Percentiles rank a stretch among this genome's conserved stretches.
These are phyloP conservation scores for Hedya salicella DNA, from an alignment of 2,888 invertebrate genomes.

Conservation along the genomic window DNA sequence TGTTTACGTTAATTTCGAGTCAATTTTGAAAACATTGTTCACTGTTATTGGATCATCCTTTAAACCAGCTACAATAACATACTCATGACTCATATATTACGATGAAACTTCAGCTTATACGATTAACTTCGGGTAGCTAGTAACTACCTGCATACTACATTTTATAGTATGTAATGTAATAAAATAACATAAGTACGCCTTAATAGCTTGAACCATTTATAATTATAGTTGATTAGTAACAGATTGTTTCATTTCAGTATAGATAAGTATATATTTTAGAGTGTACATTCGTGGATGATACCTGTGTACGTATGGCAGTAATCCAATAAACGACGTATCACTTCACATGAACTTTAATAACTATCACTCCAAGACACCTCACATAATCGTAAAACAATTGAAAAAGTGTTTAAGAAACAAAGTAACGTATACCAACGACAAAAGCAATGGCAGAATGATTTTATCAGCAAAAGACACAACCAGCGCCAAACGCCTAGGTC, in stretches of 20 bases:
- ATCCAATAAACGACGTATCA: slow-evolving; percentile 33
- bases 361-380: slow-evolving; percentile 27
- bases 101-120: neutral
- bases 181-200: too few species aligned
- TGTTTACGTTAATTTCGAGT: slow-evolving; percentile 10
- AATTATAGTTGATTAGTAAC: too few species aligned
- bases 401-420: neutral
- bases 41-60: slow-evolving; percentile 5
- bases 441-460: slow-evolving; percentile 44
- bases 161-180: neutral
- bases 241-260: too few species aligned
- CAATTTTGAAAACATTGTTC: neutral
- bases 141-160: too few species aligned
- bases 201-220: too few species aligned
- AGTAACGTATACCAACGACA: slow-evolving; percentile 22
- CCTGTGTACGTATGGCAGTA: neutral
- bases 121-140: neutral
- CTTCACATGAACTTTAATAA: slow-evolving; percentile 33
- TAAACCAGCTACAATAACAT: slow-evolving; percentile 12
- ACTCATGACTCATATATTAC: slow-evolving; percentile 10
- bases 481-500: slow-evolving; percentile 62
- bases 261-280: too few species aligned
- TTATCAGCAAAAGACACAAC: slow-evolving; percentile 50
- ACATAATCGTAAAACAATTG: slow-evolving; percentile 31
- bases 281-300: neutral